phyloP scores from a whole-genome alignment of 53 echinoderm and acorn worm species.

The Temnopleurus reevesii region DNA sequence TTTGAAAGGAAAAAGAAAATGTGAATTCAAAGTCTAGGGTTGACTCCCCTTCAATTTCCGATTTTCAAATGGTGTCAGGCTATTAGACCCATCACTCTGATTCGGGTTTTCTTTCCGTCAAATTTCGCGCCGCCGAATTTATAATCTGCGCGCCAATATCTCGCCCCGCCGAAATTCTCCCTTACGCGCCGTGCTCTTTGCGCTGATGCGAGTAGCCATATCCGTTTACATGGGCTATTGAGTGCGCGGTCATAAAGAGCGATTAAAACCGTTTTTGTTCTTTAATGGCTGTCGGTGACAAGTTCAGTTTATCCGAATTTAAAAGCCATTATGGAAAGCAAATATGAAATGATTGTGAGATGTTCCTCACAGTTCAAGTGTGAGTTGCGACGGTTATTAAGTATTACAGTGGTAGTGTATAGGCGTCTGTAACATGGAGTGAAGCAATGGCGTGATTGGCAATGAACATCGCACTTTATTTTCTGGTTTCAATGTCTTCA shows the following conservation, averaged over 20 bases:
- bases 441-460: too few relatives aligned
- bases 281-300: not conserved
- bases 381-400: not conserved
- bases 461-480: too few relatives aligned
- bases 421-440: not conserved
- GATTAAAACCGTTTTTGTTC: conserved; percentile 20
- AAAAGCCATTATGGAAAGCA: conserved; percentile 28
- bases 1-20: too few relatives aligned
- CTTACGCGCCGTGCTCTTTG: not conserved
- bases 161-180: not conserved
- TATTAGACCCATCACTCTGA: not conserved
- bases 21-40: too few relatives aligned
- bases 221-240: conserved; percentile 21
- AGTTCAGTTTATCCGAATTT: conserved; percentile 5
- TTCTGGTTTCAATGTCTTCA: too few relatives aligned
- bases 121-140: conserved; percentile 3
- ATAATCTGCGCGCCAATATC: conserved; percentile 18
- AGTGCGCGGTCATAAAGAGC: not conserved
- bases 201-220: not conserved
- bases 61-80: conserved; percentile 15
- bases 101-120: not conserved
- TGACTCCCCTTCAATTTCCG: not conserved
- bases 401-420: not conserved
- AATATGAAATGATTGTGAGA: not conserved
- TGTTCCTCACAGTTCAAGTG: not conserved